phyloP scores from a whole-genome alignment of 2,888 invertebrate genomes.

The Micropterix aruncella region DNA sequence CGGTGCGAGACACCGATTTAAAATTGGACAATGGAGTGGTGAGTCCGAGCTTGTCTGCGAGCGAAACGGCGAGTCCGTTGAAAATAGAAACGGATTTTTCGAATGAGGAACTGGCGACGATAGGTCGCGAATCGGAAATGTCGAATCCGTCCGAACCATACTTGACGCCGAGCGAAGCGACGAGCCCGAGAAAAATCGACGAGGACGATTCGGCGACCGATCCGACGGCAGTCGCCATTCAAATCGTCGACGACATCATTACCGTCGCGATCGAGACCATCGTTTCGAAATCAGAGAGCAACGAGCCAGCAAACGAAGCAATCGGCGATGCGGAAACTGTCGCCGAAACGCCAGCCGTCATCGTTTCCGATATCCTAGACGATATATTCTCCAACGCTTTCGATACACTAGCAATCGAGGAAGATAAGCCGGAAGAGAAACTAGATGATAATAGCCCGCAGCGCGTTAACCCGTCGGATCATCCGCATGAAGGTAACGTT shows the following conservation, averaged over 20 bases:
- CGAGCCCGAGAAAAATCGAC: conserved; percentile 36
- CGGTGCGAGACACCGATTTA: conserved; percentile 32
- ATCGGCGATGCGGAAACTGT: conserved; percentile 1
- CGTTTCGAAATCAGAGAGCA: background rate
- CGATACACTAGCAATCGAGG: conserved; percentile 2
- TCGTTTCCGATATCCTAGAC: conserved; percentile 2
- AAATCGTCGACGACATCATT: conserved; percentile 35
- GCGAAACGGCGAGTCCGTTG: conserved; percentile 35
- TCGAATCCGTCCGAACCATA: conserved; percentile 57
- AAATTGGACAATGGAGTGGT: conserved; percentile 29
- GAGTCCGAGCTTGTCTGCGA: conserved; percentile 33
- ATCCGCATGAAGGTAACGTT: conserved; percentile 30
- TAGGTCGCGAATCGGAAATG: conserved; percentile 44
- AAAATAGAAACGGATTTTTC: conserved; percentile 24
- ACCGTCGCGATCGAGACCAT: conserved; percentile 28
- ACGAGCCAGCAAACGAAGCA: background rate
- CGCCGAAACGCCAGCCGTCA: background rate
- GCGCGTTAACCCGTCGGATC: conserved; percentile 24
- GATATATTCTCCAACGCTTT: conserved; percentile 4
- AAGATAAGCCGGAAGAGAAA: conserved; percentile 2
- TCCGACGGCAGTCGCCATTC: conserved; percentile 29
- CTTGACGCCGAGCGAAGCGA: conserved; percentile 50
- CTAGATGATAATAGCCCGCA: conserved; percentile 19
- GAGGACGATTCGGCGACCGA: conserved; percentile 24
- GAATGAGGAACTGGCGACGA: conserved; percentile 23